Evolutionary conservation across 2,113 vertebrate genomes (phyloP), one percentile per base, ranked within the genome.

Genomic region (Corythornis cristatus): DNA sequence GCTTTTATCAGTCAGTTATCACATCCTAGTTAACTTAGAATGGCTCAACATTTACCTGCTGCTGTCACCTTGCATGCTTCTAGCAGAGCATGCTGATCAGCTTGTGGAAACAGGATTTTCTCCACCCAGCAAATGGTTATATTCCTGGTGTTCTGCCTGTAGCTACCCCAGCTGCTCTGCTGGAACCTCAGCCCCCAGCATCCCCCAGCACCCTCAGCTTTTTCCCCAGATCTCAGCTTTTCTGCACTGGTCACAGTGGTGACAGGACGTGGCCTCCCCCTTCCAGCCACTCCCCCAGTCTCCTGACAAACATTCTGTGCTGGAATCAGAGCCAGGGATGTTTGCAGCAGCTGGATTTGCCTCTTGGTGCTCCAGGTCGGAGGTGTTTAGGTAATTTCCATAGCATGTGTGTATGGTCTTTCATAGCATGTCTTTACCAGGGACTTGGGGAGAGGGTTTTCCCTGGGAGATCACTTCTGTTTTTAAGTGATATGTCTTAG

Each of bases 101-200:
- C 8, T 66, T 61, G 42, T 37, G 19, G 60, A 89, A 86, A 29
- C 2, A 3, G 43, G 28, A 57, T 86, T 86, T 86, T 85, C n/a
- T 10, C 29, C 16, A 73, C 46, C 66, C 42, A 45, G 33, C 22
- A 72, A 50, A 22, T 0, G 2, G 11, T 56, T 76, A 18, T 1
- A 6, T 57, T 75, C 18, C 58, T 88, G 50, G 58, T 88, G 17
- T 62, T 83, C 58, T 79, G 45, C 43, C 13, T 79, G 5, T 9
- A 17, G 16, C 45, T 79, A 15, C 18, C 12, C 3, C 4, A 3
- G 18, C 42, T 48, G 29, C 11, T 25, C 11, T 20, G 79, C 33
- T 5, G 1, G 28, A 77, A 7, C 35, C 54, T 68, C 0, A 0
- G 23, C 42, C 29, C 1, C 2, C 25, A 42, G n/a, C 46, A 60